A percentile compares a stretch with the other conserved stretches of the same genome.
phyloP scores from a whole-genome alignment of 2,888 invertebrate species.

The Andrena haemorrhoa region DNA sequence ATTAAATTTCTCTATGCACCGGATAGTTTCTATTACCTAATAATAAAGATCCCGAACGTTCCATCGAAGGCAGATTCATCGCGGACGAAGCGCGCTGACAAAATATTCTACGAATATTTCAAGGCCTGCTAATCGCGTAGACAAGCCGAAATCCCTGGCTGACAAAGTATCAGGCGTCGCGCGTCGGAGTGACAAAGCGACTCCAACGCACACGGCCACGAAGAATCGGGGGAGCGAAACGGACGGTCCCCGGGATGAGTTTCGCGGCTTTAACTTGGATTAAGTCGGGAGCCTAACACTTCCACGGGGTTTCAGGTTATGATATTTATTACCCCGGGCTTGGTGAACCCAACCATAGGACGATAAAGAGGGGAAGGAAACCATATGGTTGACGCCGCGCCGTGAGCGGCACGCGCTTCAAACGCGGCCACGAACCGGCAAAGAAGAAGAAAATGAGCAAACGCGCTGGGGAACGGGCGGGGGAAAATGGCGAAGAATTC shows the following conservation, averaged over 20 bases:
- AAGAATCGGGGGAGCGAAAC: slow-evolving; percentile 28
- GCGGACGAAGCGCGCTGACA: slow-evolving; percentile 11
- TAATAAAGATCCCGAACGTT: background rate
- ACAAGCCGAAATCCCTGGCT: slow-evolving; percentile 34
- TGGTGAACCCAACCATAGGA: slow-evolving; percentile 63
- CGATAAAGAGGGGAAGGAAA: slow-evolving; percentile 68
- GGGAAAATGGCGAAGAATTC: slow-evolving; percentile 43
- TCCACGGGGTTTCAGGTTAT: slow-evolving; percentile 71
- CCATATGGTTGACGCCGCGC: slow-evolving; percentile 76
- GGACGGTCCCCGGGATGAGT: slow-evolving; percentile 36
- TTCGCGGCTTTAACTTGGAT: slow-evolving; percentile 60
- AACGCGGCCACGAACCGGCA: slow-evolving; percentile 61
- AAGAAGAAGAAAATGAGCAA: slow-evolving; percentile 56
- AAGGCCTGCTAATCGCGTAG: slow-evolving; percentile 23
- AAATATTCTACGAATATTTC: slow-evolving; percentile 22
- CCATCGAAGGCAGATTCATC: slow-evolving; percentile 20
- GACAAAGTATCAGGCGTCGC: slow-evolving; percentile 48
- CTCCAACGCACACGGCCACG: slow-evolving; percentile 18
- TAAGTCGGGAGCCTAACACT: slow-evolving; percentile 66
- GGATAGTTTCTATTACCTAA: no score
- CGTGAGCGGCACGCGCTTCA: slow-evolving; percentile 71
- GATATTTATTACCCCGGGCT: slow-evolving; percentile 74
- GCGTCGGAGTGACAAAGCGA: slow-evolving; percentile 24
- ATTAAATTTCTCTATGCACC: background rate
- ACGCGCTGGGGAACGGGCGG: background rate